Percentiles rank a stretch among this genome's conserved stretches.
These are phyloP conservation scores for Prunella fulvescens DNA, from an alignment of 2,113 vertebrate species.

Conservation along the genomic window DNA sequence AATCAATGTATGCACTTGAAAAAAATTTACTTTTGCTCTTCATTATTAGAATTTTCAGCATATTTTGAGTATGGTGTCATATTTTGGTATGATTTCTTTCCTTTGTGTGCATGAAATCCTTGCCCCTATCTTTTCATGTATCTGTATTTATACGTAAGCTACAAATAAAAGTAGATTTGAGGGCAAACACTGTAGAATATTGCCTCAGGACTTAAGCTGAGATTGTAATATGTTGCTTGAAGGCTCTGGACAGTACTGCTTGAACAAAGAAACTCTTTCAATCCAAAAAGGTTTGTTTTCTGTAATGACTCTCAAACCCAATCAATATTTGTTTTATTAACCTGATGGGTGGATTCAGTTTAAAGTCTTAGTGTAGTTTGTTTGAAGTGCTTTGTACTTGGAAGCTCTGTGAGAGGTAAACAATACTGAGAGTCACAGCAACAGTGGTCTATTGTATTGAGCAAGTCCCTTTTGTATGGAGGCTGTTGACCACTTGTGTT, in stretches of 20 bases:
- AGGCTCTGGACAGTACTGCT: constrained; percentile 17
- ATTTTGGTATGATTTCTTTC: not conserved
- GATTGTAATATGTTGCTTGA: not conserved
- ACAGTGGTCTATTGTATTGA: constrained; percentile 55
- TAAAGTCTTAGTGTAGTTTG: constrained; percentile 43
- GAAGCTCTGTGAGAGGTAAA: constrained; percentile 54
- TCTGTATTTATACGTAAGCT: not conserved
- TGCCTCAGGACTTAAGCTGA: not conserved
- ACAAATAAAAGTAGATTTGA: constrained; percentile 29
- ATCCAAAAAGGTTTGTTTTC: not conserved
- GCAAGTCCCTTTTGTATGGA: not conserved
- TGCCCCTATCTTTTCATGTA: not conserved
- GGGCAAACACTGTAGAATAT: constrained; percentile 14
- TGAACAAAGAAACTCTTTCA: constrained; percentile 43
- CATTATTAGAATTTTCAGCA: not conserved
- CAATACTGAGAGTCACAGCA: constrained; percentile 39
- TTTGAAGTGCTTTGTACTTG: constrained; percentile 49
- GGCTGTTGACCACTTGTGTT: constrained; percentile 49
- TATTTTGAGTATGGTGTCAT: not conserved
- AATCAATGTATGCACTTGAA: not conserved
- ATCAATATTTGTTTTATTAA: constrained; percentile 54
- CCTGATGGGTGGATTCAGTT: constrained; percentile 49
- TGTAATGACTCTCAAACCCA: constrained; percentile 5
- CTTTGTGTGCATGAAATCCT: not conserved
- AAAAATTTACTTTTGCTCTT: not conserved